Percentiles rank a stretch among this genome's conserved stretches.
phyloP scores from a whole-genome alignment of 2,888 invertebrate genomes.

The Drosophila greeni region DNA sequence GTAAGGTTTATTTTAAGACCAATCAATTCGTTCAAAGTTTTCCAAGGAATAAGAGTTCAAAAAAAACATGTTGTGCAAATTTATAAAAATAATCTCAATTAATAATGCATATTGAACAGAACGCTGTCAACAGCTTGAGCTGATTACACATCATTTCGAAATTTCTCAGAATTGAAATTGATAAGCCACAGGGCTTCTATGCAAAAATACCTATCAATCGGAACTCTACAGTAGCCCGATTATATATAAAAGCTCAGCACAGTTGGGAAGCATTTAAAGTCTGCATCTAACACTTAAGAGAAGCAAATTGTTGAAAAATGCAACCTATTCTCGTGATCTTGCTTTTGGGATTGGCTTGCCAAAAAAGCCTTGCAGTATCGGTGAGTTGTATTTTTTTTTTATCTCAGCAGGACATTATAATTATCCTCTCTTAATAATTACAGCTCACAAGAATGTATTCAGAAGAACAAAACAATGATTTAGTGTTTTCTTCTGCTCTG shows the following conservation, averaged over 20 bases:
- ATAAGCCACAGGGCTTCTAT: background rate
- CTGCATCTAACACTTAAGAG: background rate
- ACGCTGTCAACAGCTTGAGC: background rate
- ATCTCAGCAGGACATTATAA: background rate
- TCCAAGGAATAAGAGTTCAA: background rate
- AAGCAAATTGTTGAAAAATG: background rate
- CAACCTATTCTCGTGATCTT: background rate
- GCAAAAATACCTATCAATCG: background rate
- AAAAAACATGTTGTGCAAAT: background rate
- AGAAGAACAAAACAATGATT: accelerated
- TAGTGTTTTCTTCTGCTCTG: background rate
- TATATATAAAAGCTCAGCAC: background rate
- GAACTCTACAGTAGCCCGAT: background rate
- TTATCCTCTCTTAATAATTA: background rate
- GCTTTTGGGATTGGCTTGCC: background rate
- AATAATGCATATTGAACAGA: background rate
- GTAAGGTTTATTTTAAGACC: too few relatives aligned
- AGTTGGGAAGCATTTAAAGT: background rate
- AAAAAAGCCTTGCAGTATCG: background rate
- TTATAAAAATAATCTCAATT: background rate
- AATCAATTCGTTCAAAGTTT: background rate
- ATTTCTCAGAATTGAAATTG: background rate
- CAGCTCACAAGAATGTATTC: background rate
- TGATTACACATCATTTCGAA: too few relatives aligned
- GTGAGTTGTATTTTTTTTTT: background rate